phyloP scores from a whole-genome alignment of 2,888 invertebrate genomes.

The Blastobasis lacticolella region DNA sequence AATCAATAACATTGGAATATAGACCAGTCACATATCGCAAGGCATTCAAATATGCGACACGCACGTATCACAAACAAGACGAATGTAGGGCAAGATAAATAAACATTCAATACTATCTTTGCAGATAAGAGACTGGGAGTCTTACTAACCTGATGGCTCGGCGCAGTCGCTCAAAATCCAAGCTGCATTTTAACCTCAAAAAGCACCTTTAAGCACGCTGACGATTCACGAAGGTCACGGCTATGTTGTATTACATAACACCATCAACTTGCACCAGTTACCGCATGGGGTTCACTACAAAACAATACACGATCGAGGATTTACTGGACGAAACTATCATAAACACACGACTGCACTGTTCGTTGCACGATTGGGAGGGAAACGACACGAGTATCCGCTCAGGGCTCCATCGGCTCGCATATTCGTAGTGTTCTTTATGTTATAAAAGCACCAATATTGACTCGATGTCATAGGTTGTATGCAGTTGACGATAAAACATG shows the following conservation, averaged over 20 bases:
- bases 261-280: slow-evolving; percentile 55
- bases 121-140: slow-evolving; percentile 50
- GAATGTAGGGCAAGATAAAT: slow-evolving; percentile 54
- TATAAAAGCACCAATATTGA: slow-evolving; percentile 50
- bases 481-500: slow-evolving; percentile 68
- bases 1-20: no score
- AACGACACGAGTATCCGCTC: slow-evolving; percentile 52
- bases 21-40: slow-evolving; percentile 3
- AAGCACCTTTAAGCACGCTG: slow-evolving; percentile 61
- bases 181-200: slow-evolving; percentile 73
- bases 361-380: slow-evolving; percentile 64
- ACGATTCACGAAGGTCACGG: slow-evolving; percentile 68
- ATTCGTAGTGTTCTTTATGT: slow-evolving; percentile 46
- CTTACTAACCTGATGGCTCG: slow-evolving; percentile 68
- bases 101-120: slow-evolving; percentile 44
- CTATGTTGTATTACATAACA: slow-evolving; percentile 67
- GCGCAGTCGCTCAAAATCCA: slow-evolving; percentile 69
- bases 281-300: slow-evolving; percentile 44
- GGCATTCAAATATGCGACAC: slow-evolving; percentile 2
- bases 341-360: slow-evolving; percentile 70
- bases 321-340: slow-evolving; percentile 68
- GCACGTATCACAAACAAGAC: slow-evolving; percentile 20
- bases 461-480: slow-evolving; percentile 56
- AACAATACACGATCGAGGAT: slow-evolving; percentile 62
- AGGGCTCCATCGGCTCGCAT: slow-evolving; percentile 53